Evolutionary conservation across 1,140 invertebrate genomes (phyloP).

Genomic region (Hypothenemus hampei): DNA sequence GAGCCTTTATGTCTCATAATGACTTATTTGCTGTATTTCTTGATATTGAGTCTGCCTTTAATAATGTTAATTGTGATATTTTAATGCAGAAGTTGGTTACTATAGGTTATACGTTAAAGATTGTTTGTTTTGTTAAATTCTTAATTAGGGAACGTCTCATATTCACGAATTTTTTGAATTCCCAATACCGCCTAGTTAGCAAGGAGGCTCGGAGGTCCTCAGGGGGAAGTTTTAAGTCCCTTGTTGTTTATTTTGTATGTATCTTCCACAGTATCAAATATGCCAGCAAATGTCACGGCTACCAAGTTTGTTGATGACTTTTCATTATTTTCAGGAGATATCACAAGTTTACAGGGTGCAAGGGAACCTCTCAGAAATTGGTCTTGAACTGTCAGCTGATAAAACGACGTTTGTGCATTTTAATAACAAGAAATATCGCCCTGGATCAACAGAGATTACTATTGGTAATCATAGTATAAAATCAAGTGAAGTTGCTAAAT

Average conservation of each 20-base stretch:
- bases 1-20: neutral
- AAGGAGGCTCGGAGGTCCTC: neutral
- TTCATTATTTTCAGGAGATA: too few relatives aligned
- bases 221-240: neutral
- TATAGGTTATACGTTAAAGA: neutral
- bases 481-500: too few relatives aligned
- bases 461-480: too few relatives aligned
- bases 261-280: too few relatives aligned
- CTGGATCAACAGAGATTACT: too few relatives aligned
- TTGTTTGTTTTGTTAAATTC: neutral
- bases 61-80: neutral
- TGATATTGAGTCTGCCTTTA: neutral
- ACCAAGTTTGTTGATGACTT: too few relatives aligned
- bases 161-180: neutral
- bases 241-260: neutral
- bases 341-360: too few relatives aligned
- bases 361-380: too few relatives aligned
- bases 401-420: too few relatives aligned
- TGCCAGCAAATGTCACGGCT: too few relatives aligned
- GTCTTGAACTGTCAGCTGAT: too few relatives aligned
- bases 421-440: too few relatives aligned
- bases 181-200: neutral
- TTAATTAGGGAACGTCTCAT: neutral
- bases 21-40: neutral
- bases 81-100: neutral